Base-by-base conservation (phyloP, 2,797 vertebrate species). In the Alauda arvensis region DNA sequence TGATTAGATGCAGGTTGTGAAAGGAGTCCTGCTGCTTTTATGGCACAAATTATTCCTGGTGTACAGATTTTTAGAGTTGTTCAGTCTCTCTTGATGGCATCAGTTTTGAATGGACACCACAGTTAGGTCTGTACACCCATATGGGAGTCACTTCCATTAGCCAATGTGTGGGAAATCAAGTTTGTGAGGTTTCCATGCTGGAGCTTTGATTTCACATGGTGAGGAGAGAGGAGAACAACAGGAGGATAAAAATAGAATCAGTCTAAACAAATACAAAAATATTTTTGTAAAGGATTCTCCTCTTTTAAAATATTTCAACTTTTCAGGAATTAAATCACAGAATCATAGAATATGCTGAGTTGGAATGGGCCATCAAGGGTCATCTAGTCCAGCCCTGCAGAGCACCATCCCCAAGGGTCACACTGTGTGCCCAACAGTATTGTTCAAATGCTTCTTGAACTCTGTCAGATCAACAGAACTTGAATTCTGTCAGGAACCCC, bases 341-440 rank as follows among this genome's bases (percentile, higher is more conserved):
- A 43, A 57, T 57, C 18, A 37, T 14, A 51, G 39, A 43, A 23
- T 28, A 51, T n/a, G 23, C 7, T 66, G 37, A 14, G 8, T 12
- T 37, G 39, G 28, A 83, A 59, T 10, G 13, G 18, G 8, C 8
- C 1, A 2, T 26, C 45, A 43, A 37, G 23, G n/a, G 43, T n/a
- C 52, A 18, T 34, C 2, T 2, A 18, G 11, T 51, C 21, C 21
- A 37, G 10, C 26, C 14, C n/a, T 17, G 39, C 23, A 37, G 10
- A 43, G 15, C 23, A 51, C 9, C 8, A 43, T 59, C 23, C 10
- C n/a, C 45, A 37, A 65, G 43, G 42, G 9, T 31, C 20, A 42
- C 9, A 31, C 2, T 0, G 0, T 25, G 14, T 42, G 26, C 17
- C 17, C 9, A 5, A 26, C 26, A 26, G n/a, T 10, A 37, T 10